Percentiles rank a stretch among this genome's conserved stretches.
Conservation (phyloP, 2,888 invertebrate species). For the Himalopsyche kuldschensis region DNA sequence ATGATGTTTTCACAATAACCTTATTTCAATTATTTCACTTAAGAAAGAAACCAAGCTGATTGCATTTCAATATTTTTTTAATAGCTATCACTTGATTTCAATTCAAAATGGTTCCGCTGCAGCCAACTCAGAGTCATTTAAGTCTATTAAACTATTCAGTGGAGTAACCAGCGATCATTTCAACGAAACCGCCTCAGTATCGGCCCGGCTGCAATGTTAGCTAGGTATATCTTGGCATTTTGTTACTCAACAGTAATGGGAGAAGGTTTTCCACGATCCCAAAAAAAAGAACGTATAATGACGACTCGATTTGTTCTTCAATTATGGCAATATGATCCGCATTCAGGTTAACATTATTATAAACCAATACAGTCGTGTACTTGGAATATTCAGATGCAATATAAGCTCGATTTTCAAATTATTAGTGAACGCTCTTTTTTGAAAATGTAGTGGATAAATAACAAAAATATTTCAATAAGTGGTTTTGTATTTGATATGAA, state of each 20-base stretch:
- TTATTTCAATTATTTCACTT: no score
- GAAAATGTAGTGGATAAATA: no score
- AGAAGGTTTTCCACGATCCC: conserved; percentile 1
- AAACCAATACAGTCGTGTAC: neutral
- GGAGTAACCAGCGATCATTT: neutral
- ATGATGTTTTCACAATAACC: no score
- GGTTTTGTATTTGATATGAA: neutral
- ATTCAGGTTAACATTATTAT: neutral
- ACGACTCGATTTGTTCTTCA: neutral
- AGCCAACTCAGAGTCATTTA: no score
- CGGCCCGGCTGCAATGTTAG: neutral
- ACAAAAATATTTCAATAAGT: no score
- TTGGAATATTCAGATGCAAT: neutral
- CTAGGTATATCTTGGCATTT: neutral
- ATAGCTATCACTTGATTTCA: no score
- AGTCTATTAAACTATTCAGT: no score
- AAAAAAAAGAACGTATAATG: neutral
- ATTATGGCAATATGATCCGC: neutral
- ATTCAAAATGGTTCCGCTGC: no score
- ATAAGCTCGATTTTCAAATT: neutral
- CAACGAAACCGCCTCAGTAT: neutral
- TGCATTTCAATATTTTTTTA: no score
- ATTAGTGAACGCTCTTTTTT: no score
- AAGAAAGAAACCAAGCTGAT: no score
- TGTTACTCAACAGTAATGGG: neutral